These are phyloP conservation scores for Chunga burmeisteri DNA, from an alignment of 2,113 vertebrate genomes.

Conservation along the genomic window DNA sequence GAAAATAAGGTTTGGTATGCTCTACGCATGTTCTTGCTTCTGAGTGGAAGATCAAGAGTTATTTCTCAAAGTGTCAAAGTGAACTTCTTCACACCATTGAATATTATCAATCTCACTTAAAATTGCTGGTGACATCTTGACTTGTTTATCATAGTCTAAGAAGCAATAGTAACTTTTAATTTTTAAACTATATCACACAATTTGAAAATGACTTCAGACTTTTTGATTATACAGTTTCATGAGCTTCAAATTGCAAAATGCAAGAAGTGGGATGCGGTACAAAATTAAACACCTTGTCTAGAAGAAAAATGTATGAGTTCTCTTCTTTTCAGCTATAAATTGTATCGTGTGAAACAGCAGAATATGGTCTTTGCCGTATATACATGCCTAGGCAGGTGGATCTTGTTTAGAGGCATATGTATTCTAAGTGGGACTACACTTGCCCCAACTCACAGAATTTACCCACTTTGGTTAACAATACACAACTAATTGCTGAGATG, in stretches of 20 bases:
- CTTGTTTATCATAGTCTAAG: constrained; percentile 16
- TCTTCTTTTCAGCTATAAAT: background rate
- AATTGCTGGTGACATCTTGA: background rate
- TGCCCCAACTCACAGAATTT: background rate
- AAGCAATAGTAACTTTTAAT: background rate
- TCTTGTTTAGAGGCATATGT: background rate
- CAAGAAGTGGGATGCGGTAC: background rate
- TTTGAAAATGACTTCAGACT: background rate
- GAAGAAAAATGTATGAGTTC: background rate
- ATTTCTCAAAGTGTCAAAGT: constrained; percentile 41
- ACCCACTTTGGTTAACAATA: background rate
- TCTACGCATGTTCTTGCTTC: background rate
- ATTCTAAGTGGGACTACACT: background rate
- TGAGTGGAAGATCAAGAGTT: background rate
- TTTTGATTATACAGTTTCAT: background rate
- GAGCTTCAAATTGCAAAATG: background rate
- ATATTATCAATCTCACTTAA: constrained; percentile 39
- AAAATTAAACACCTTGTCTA: background rate
- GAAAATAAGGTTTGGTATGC: background rate
- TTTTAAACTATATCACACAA: background rate
- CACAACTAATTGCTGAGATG: background rate
- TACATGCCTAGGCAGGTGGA: background rate
- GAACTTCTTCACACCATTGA: background rate
- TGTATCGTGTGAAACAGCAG: background rate
- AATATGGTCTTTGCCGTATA: rapidly evolving